These are phyloP conservation scores for Zeugodacus cucurbitae DNA, from an alignment of 1,140 invertebrate genomes.

Conservation along the genomic window DNA sequence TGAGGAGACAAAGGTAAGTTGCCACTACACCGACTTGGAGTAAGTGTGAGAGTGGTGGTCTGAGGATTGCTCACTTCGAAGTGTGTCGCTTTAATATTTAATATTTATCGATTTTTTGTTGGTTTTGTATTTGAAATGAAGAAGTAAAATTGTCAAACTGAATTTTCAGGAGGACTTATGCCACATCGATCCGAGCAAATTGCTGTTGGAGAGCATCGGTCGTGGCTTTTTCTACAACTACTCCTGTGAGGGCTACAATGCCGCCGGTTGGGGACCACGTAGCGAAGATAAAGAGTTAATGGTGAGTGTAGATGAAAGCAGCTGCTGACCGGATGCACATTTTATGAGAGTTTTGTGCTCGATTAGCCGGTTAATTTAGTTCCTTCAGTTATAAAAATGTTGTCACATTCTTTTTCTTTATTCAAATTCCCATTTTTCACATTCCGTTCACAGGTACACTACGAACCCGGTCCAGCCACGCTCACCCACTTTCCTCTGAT, in stretches of 20 bases:
- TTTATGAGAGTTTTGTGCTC: background rate
- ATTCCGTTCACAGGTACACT: slow-evolving; percentile 54
- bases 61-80: background rate
- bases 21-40: background rate
- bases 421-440: background rate
- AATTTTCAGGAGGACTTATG: slow-evolving; percentile 71
- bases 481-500: slow-evolving; percentile 77
- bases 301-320: slow-evolving; percentile 46
- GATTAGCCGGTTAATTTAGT: background rate
- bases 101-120: slow-evolving; percentile 10
- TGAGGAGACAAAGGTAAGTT: slow-evolving; percentile 50
- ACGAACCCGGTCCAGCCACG: slow-evolving; percentile 80
- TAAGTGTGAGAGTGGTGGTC: too few relatives aligned
- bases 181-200: slow-evolving; percentile 85
- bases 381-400: too few relatives aligned
- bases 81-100: background rate
- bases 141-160: background rate
- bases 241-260: slow-evolving; percentile 87
- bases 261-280: slow-evolving; percentile 84
- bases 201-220: slow-evolving; percentile 83
- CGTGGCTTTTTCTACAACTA: slow-evolving; percentile 92
- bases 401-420: background rate
- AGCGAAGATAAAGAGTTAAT: slow-evolving; percentile 77
- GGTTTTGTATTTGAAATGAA: background rate
- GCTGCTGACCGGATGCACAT: background rate